A percentile compares a stretch with the other conserved stretches of the same genome.
These are phyloP conservation scores for Asteroscopus sphinx DNA, from an alignment of 2,888 invertebrate genomes.

Conservation along the genomic window DNA sequence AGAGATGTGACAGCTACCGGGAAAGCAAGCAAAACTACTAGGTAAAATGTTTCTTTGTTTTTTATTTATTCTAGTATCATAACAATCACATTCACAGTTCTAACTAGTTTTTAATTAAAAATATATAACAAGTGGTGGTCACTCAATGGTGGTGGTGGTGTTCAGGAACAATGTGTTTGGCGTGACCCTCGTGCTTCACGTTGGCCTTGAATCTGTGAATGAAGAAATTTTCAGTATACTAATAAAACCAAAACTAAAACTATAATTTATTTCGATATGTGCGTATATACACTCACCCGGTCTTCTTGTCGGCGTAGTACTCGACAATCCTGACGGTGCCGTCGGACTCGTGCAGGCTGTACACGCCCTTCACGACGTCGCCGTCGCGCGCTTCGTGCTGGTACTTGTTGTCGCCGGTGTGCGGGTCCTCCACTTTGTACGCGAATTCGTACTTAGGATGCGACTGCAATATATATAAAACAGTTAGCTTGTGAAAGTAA, in stretches of 20 bases:
- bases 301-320: slow-evolving; percentile 54
- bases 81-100: too few species aligned
- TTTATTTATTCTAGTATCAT: too few species aligned
- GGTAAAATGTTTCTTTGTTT: too few species aligned
- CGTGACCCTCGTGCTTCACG: slow-evolving; percentile 55
- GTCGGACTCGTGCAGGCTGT: slow-evolving; percentile 80
- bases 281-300: slow-evolving; percentile 37
- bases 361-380: slow-evolving; percentile 89
- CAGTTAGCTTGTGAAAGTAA: too few species aligned
- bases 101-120: too few species aligned
- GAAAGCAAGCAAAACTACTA: too few species aligned
- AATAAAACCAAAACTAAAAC: too few species aligned
- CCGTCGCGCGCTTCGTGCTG: slow-evolving; percentile 88
- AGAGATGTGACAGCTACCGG: too few species aligned
- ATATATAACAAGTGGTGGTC: too few species aligned
- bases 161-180: slow-evolving; percentile 21
- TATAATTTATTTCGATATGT: too few species aligned
- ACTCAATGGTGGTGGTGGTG: slow-evolving; percentile 5
- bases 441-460: slow-evolving; percentile 87
- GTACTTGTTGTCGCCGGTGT: slow-evolving; percentile 88
- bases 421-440: slow-evolving; percentile 86
- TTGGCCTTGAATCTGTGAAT: slow-evolving; percentile 40
- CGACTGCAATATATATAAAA: slow-evolving; percentile 55
- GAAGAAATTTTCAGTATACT: background rate
- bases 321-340: slow-evolving; percentile 72